A percentile compares a stretch with the other conserved stretches of the same genome.
Conservation (phyloP, 2,113 vertebrate species). For the Varanus komodoensis region DNA sequence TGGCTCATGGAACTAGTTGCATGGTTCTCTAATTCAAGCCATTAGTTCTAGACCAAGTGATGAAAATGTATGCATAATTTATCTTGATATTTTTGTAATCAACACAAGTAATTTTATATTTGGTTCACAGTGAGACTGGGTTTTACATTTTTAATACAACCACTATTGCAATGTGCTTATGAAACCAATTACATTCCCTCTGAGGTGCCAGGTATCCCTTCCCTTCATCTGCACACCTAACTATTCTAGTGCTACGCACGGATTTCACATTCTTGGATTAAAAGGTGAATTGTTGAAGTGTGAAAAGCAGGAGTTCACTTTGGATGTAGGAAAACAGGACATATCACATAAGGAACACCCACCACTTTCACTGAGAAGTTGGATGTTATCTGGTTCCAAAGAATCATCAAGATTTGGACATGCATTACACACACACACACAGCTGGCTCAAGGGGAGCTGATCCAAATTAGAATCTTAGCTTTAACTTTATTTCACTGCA, state of each 20-base stretch:
- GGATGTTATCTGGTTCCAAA: too few species aligned
- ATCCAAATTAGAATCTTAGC: too few species aligned
- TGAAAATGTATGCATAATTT: background rate
- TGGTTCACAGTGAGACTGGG: background rate
- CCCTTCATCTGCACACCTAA: background rate
- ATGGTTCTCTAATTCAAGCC: background rate
- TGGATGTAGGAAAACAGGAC: too few species aligned
- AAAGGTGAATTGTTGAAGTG: too few species aligned
- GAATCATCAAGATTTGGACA: too few species aligned
- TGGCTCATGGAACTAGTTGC: background rate
- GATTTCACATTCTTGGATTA: background rate
- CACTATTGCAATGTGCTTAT: background rate
- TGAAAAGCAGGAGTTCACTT: too few species aligned
- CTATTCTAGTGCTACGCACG: background rate
- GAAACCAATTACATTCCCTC: background rate
- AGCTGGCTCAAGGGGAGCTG: too few species aligned
- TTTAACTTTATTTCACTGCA: too few species aligned
- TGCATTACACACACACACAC: too few species aligned
- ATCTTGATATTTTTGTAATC: background rate
- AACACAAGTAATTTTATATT: background rate
- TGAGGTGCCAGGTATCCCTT: background rate
- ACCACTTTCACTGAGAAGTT: too few species aligned
- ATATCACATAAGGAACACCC: too few species aligned
- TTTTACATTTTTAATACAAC: background rate
- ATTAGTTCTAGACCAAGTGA: background rate